Base-by-base conservation (phyloP, 2,797 vertebrate genomes). In the Xiphophorus birchmanni region DNA sequence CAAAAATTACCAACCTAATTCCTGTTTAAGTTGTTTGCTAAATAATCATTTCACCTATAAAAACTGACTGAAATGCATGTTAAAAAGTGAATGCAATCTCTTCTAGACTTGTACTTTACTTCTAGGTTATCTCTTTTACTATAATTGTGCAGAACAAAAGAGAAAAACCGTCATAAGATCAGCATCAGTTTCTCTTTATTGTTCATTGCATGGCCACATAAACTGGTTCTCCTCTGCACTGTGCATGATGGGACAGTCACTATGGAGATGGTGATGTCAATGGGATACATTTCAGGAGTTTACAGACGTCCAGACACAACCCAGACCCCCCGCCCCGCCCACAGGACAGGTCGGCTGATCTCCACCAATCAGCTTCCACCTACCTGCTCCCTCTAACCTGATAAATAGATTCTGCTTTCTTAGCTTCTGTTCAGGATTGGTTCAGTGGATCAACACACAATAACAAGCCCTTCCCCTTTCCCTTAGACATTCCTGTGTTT, bases 151-250 rank as follows among this genome's bases (percentile, higher is more conserved):
- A 58, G 37, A 44, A 44, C 6, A 60, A 0, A 15, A 71, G 9
- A 71, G 26, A 63, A 72, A 72, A 45, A 45, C 40, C 23, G 0
- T 18, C 11, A 45, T 44, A 32, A 74, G 48, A 63, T 54, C 3
- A 42, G 75, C 63, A 69, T 83, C 2, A 89, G 87, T 81, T 88
- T 87, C 77, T 90, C 92, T 90, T 92, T 85, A 93, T 95, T 92
- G 89, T 95, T 96, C 92, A 94, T 95, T 91, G 94, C 92, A 92
- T 95, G 94, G 91, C 87, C 94, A 95, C 93, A 84, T 74, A 76
- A 74, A 84, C 71, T 84, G 71, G 50, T 80, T 93, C 95, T 86
- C 86, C 92, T 92, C 87, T 94, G 91, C 92, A 88, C 85, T 91
- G 92, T 91, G 94, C 88, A 94, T 87, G 90, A 95, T 89, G 89